Evolutionary conservation across 2,113 vertebrate genomes (phyloP).

Genomic region (Calidris pygmaea): DNA sequence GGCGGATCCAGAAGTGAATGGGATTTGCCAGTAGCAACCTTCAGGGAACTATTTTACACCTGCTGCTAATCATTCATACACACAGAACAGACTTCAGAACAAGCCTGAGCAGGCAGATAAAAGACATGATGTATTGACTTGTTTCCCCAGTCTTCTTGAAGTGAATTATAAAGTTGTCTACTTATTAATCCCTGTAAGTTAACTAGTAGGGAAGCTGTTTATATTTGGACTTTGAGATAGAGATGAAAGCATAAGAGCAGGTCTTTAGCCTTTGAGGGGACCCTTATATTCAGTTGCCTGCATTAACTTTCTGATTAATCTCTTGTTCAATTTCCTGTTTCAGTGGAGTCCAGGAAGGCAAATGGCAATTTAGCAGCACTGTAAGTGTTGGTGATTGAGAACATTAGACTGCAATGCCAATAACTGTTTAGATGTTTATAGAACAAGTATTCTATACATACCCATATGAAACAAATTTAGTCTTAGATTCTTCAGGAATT

Average conservation of each 20-base stretch:
- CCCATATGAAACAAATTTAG: not conserved
- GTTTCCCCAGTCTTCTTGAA: not conserved
- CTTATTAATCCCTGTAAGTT: not conserved
- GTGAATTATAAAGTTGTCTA: not conserved
- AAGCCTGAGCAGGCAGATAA: not conserved
- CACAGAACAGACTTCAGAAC: not conserved
- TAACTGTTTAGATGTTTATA: not conserved
- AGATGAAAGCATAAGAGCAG: not conserved
- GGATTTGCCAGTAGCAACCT: not conserved
- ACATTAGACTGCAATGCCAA: not conserved
- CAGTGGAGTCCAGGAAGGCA: not conserved
- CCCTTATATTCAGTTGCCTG: not conserved
- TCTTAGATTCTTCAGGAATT: not conserved
- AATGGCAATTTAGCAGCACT: not conserved
- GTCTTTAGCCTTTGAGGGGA: not conserved
- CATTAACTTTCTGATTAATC: not conserved
- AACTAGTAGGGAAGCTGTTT: not conserved
- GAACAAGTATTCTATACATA: not conserved
- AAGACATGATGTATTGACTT: not conserved
- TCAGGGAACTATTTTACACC: not conserved
- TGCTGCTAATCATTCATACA: not conserved
- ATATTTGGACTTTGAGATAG: not conserved
- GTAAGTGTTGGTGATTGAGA: not conserved
- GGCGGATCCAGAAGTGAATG: not conserved
- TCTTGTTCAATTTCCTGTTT: not conserved